phyloP scores from a whole-genome alignment of 2,113 vertebrate species.

The Cervus canadensis region DNA sequence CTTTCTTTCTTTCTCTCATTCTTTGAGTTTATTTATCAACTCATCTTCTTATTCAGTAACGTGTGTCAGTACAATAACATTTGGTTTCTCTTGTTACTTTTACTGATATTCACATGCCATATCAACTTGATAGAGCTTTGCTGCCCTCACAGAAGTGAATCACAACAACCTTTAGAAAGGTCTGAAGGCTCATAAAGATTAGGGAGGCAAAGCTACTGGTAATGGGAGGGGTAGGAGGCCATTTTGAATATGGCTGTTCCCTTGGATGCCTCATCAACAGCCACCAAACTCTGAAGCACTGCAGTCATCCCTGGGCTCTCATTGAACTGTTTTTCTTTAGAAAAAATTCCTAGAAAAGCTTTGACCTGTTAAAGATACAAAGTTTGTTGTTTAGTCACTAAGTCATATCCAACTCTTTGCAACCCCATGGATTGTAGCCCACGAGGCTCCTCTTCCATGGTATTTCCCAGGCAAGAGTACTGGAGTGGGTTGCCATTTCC shows the following conservation, averaged over 20 bases:
- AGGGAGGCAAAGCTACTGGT: background rate
- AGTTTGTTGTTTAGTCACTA: background rate
- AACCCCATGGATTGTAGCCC: background rate
- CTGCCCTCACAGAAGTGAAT: conserved; percentile 17
- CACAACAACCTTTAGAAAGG: background rate
- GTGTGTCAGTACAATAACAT: background rate
- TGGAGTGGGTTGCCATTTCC: background rate
- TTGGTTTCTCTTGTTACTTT: conserved; percentile 18
- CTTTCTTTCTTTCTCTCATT: background rate
- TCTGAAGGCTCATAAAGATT: background rate
- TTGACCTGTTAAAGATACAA: conserved; percentile 40
- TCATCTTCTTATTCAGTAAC: background rate
- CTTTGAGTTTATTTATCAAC: background rate
- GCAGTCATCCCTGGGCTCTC: background rate
- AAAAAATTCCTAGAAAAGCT: conserved; percentile 6
- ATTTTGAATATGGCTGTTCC: background rate
- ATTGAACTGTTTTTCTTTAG: background rate
- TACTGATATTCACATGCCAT: background rate
- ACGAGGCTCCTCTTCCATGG: background rate
- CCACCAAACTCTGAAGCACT: background rate
- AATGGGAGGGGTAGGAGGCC: background rate
- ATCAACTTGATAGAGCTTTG: background rate
- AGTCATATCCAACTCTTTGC: background rate
- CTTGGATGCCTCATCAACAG: background rate
- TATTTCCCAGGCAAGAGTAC: background rate